phyloP scores from a whole-genome alignment of 1,140 invertebrate species.

The Hirudo medicinalis region DNA sequence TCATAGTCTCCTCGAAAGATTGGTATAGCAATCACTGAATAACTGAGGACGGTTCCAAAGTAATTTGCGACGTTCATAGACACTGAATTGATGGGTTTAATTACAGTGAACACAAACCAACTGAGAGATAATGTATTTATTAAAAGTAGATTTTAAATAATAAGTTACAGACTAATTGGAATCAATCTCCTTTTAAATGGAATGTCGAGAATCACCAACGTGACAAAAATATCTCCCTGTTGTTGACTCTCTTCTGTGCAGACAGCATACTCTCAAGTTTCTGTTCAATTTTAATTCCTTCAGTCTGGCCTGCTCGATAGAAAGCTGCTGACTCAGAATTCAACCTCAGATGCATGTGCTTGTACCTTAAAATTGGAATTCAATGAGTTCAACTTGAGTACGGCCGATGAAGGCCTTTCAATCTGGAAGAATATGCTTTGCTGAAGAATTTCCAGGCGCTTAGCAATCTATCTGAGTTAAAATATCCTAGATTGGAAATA shows the following conservation, averaged over 20 bases:
- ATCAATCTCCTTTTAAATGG: too few species aligned
- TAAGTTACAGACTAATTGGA: too few species aligned
- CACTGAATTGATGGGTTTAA: slow-evolving; percentile 29
- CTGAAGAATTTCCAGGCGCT: too few species aligned
- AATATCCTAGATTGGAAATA: too few species aligned
- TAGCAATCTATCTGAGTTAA: too few species aligned
- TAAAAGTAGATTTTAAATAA: too few species aligned
- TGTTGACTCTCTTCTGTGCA: slow-evolving; percentile 42
- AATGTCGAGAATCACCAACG: slow-evolving; percentile 27
- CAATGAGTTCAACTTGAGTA: too few species aligned
- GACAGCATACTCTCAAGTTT: slow-evolving; percentile 43
- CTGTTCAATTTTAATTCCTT: slow-evolving; percentile 43
- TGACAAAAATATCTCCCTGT: slow-evolving; percentile 39
- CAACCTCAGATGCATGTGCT: slow-evolving; percentile 50
- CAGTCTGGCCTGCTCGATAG: slow-evolving; percentile 44
- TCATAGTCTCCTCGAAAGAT: slow-evolving; percentile 50
- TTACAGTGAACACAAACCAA: too few species aligned
- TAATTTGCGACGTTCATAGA: slow-evolving; percentile 48
- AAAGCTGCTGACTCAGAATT: slow-evolving; percentile 53
- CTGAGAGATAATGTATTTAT: too few species aligned
- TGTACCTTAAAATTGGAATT: slow-evolving; percentile 36
- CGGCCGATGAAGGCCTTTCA: too few species aligned
- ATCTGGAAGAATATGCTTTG: too few species aligned
- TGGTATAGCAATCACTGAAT: slow-evolving; percentile 49
- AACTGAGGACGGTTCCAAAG: slow-evolving; percentile 50